Base-by-base conservation (phyloP, 2,113 vertebrate species). In the Trematocara nigrifrons region DNA sequence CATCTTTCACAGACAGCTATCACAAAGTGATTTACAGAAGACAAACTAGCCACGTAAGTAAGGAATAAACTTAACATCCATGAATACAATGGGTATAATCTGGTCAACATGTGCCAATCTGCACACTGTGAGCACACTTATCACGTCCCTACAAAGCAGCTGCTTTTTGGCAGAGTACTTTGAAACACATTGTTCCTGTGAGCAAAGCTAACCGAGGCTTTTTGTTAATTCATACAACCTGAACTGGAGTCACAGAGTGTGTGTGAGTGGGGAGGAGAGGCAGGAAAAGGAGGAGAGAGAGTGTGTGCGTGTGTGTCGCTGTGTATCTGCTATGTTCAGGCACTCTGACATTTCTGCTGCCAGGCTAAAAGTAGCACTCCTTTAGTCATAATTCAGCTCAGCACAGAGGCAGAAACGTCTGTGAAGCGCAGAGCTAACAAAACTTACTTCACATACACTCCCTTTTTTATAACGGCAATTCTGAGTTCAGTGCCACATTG, bases 201-300 rank as follows among this genome's bases (percentile, higher is more conserved):
- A 86, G 61, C 16, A 80, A 53, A 85, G 45, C 71, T 45, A 15
- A 83, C 31, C 1, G 5, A 77, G 45, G 40, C 81, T 66, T 69
- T 87, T 84, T 87, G 84, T 76, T 86, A 83, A 82, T 86, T 92
- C 76, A 83, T 79, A 18, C 11, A 13, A 80, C 79, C 82, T 84
- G 49, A 85, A 51, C 47, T 77, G 47, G 83, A 77, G 76, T 78
- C 38, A 4, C 38, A 16, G 54, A 45, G 10, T 31, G 85, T 78
- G 40, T 66, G 40, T 51, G 64, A 54, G 79, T 15, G 74, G 79
- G 47, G 3, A 76, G 52, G 31, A 69, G 59, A 87, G 64, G 81
- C 15, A 84, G 78, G 38, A 15, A 64, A 20, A 35, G 49, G 16
- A 47, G 53, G 79, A 33, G 47, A 56, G 81, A 47, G 51, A 61